phyloP scores from a whole-genome alignment of 2,113 vertebrate species.

The Etia nguti region DNA sequence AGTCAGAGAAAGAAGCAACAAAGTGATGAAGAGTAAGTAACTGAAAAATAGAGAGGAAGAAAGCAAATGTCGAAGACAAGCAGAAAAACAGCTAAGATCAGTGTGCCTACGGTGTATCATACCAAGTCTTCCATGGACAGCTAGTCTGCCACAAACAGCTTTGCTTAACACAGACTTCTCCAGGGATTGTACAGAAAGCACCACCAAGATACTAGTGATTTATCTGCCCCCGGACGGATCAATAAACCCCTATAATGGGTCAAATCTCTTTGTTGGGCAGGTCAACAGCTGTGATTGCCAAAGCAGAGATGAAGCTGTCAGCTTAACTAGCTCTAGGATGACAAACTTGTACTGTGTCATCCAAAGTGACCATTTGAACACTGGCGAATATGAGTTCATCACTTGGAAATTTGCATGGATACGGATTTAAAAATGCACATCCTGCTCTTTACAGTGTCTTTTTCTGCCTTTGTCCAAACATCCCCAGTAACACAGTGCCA shows the following conservation, averaged over 20 bases:
- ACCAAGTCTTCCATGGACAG: not conserved
- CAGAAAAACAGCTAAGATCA: not conserved
- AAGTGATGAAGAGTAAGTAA: not conserved
- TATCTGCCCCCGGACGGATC: not conserved
- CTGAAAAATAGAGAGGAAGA: not conserved
- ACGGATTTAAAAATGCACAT: not conserved
- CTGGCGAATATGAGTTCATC: not conserved
- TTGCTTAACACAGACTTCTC: not conserved
- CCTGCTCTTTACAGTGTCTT: not conserved
- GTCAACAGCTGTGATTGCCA: slow-evolving; percentile 12
- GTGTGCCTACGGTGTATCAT: not conserved
- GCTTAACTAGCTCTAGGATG: not conserved
- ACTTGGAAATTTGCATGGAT: not conserved
- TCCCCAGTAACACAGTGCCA: not conserved
- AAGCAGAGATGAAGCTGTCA: slow-evolving; percentile 14
- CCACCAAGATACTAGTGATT: not conserved
- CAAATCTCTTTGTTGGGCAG: not conserved
- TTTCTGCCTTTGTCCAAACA: not conserved
- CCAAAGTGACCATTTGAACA: not conserved
- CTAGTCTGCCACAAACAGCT: not conserved
- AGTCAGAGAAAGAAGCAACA: not conserved
- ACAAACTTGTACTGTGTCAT: not conserved
- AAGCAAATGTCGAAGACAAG: not conserved
- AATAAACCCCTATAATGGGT: not conserved
- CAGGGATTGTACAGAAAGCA: not conserved